phyloP scores from a whole-genome alignment of 2,113 vertebrate genomes.

The Plecturocebus donacophilus region DNA sequence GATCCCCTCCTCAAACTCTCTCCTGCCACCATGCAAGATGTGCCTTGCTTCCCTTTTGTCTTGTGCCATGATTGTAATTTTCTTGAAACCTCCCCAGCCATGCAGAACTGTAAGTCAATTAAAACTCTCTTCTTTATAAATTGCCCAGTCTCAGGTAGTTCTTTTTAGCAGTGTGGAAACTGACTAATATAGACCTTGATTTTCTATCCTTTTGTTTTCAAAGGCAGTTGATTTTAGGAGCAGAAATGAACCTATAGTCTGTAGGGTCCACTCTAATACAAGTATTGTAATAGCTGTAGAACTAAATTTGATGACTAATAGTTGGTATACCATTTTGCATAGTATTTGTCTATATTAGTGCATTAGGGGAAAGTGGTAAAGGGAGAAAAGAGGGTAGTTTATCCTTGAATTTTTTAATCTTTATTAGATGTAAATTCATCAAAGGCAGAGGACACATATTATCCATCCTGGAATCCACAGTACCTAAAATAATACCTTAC shows the following conservation, averaged over 20 bases:
- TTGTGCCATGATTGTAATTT: no score
- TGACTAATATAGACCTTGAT: neutral
- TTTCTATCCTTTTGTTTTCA: constrained; percentile 21
- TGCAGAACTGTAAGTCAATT: no score
- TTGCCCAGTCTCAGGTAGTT: no score
- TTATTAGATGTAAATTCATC: neutral
- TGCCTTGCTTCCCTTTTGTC: no score
- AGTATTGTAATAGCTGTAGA: neutral
- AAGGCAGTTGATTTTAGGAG: neutral
- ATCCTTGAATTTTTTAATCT: neutral
- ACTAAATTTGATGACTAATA: neutral
- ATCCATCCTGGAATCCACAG: neutral
- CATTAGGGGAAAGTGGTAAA: neutral
- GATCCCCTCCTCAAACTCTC: no score
- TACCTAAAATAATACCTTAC: neutral
- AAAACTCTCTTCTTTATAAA: no score
- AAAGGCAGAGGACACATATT: neutral
- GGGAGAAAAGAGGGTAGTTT: neutral
- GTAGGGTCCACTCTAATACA: neutral
- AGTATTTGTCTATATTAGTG: neutral
- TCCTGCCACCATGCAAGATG: no score
- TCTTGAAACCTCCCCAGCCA: no score
- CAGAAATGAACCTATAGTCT: neutral
- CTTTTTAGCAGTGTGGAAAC: no score
- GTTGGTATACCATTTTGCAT: neutral